Conservation (phyloP, 2,113 vertebrate genomes). For the Cromileptes altivelis region DNA sequence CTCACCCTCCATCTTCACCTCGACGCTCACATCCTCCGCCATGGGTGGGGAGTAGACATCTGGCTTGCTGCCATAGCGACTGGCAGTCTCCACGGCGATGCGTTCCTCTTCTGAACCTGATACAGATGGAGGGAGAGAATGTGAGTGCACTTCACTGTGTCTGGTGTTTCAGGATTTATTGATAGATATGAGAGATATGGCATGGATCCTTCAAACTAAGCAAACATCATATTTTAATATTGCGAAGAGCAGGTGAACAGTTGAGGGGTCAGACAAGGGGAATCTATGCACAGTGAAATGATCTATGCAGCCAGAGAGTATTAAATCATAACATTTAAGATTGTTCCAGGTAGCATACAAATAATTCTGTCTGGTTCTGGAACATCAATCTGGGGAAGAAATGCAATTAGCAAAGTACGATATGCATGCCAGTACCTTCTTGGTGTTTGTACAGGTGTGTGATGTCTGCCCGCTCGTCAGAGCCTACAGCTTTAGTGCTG, state of each 20-base stretch:
- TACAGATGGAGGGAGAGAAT: neutral
- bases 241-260: slow-evolving; percentile 6
- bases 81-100: slow-evolving; percentile 90
- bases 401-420: slow-evolving; percentile 3
- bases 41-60: slow-evolving; percentile 79
- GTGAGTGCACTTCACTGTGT: slow-evolving; percentile 27
- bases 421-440: slow-evolving; percentile 83
- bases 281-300: slow-evolving; percentile 2
- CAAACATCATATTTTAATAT: slow-evolving; percentile 34
- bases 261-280: neutral
- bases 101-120: slow-evolving; percentile 87
- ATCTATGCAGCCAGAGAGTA: neutral
- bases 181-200: neutral
- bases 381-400: neutral
- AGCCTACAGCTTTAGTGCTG: slow-evolving; percentile 90
- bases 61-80: slow-evolving; percentile 89
- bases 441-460: slow-evolving; percentile 89
- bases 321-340: slow-evolving; percentile 19
- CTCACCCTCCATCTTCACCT: slow-evolving; percentile 88
- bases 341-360: neutral
- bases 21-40: slow-evolving; percentile 83
- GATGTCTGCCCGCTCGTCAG: slow-evolving; percentile 85
- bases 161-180: slow-evolving; percentile 26
- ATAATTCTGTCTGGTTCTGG: neutral
- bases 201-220: slow-evolving; percentile 8